Percentiles rank a stretch among this genome's conserved stretches.
These are phyloP conservation scores for Andrena cerasifolii DNA, from an alignment of 1,140 invertebrate genomes.

Conservation along the genomic window DNA sequence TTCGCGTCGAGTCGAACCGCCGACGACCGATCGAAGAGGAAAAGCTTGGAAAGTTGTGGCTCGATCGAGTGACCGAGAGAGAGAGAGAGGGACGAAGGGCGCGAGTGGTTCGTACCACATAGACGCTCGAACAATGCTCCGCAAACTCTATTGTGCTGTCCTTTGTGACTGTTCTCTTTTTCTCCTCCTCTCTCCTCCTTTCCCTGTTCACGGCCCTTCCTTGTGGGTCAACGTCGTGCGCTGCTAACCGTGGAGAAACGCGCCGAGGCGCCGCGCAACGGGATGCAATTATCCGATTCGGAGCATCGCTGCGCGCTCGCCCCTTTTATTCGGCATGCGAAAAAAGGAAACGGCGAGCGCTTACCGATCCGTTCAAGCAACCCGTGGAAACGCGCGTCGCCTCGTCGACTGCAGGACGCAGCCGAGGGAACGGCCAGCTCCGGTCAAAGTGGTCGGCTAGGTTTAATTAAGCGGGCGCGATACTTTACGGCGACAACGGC, in stretches of 20 bases:
- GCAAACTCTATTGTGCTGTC: slow-evolving; percentile 50
- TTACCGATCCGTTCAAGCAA: neutral
- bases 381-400: neutral
- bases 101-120: slow-evolving; percentile 58
- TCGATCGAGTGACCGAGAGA: slow-evolving; percentile 46
- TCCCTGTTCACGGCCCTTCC: neutral
- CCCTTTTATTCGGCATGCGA: too few species aligned
- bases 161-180: slow-evolving; percentile 33
- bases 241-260: slow-evolving; percentile 1
- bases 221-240: slow-evolving; percentile 14
- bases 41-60: slow-evolving; percentile 51
- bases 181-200: too few species aligned
- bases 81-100: slow-evolving; percentile 11
- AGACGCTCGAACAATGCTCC: slow-evolving; percentile 61
- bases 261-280: neutral
- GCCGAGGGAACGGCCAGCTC: neutral
- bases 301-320: neutral
- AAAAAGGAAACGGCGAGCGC: neutral
- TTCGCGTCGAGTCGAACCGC: slow-evolving; percentile 36
- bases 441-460: slow-evolving; percentile 10
- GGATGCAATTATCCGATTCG: slow-evolving; percentile 4
- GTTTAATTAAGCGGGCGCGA: slow-evolving; percentile 43
- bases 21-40: slow-evolving; percentile 38
- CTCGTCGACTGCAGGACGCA: neutral
- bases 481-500: slow-evolving; percentile 22